Percentiles rank a stretch among this genome's conserved stretches.
These are phyloP conservation scores for Drosophila tanythrix DNA, from an alignment of 2,888 invertebrate species.

Conservation along the genomic window DNA sequence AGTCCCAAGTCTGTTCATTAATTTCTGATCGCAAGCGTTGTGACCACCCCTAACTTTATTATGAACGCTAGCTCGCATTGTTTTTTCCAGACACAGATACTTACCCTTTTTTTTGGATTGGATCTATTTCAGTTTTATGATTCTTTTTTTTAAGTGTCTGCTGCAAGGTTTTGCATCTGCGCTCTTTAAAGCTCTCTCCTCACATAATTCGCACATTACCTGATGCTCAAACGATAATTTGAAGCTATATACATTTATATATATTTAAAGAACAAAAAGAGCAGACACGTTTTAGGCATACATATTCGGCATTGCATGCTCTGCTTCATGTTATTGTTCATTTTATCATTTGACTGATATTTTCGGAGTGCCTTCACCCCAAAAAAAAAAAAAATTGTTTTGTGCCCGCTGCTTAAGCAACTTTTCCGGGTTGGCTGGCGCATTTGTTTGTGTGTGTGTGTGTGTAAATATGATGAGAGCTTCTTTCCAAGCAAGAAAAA, in stretches of 20 bases:
- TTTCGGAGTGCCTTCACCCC: conserved; percentile 77
- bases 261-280: conserved; percentile 39
- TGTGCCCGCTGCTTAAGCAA: conserved; percentile 54
- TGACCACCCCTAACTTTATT: conserved; percentile 11
- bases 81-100: conserved; percentile 16
- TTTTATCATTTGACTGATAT: conserved; percentile 78
- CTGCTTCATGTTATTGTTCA: conserved; percentile 54
- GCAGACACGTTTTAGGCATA: conserved; percentile 73
- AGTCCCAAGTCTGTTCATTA: conserved; percentile 11
- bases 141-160: neutral
- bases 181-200: conserved; percentile 30
- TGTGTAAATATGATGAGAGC: conserved; percentile 37
- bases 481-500: conserved; percentile 55
- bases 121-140: conserved; percentile 18
- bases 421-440: conserved; percentile 59
- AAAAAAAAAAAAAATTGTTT: conserved; percentile 16
- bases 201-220: conserved; percentile 57
- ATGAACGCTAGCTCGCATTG: conserved; percentile 1
- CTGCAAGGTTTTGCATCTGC: conserved; percentile 53
- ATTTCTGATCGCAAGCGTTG: neutral
- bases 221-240: conserved; percentile 71
- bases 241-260: conserved; percentile 27
- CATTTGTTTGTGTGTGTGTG: neutral
- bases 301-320: conserved; percentile 68
- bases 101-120: conserved; percentile 34